Conservation (phyloP, 1,140 invertebrate species). For the Tetranychus urticae region DNA sequence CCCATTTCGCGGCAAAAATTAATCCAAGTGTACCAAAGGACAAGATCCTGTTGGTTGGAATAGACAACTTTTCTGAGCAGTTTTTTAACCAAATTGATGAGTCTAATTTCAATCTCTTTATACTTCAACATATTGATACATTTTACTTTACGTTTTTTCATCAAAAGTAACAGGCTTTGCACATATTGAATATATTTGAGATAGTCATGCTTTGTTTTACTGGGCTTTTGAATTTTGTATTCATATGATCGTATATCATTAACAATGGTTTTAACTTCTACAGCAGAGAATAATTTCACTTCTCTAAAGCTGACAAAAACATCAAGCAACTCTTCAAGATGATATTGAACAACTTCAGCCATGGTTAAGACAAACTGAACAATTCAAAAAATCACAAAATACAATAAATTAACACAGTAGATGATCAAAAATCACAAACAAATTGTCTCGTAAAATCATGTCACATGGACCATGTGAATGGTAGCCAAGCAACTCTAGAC, state of each 20-base stretch:
- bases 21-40: conserved; percentile 42
- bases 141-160: conserved; percentile 24
- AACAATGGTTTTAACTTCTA: conserved; percentile 39
- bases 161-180: conserved; percentile 35
- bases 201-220: conserved; percentile 42
- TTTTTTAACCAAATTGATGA: conserved; percentile 35
- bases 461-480: too few relatives aligned
- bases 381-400: too few relatives aligned
- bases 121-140: conserved; percentile 26
- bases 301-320: conserved; percentile 43
- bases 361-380: conserved; percentile 20
- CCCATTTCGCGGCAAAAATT: conserved; percentile 39
- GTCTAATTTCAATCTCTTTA: conserved; percentile 35
- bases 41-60: conserved; percentile 36
- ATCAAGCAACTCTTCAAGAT: conserved; percentile 40
- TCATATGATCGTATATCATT: conserved; percentile 41
- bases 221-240: conserved; percentile 38
- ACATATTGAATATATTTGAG: conserved; percentile 45
- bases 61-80: conserved; percentile 28
- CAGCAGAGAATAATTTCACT: conserved; percentile 35
- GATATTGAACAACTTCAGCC: conserved; percentile 46
- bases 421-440: too few relatives aligned
- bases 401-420: too few relatives aligned
- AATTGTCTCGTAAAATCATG: too few relatives aligned
- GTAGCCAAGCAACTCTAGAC: too few relatives aligned